Evolutionary conservation across 37 sponge, comb jelly and placozoan species (phyloP), one percentile per base, ranked within the genome.

Genomic region (Crambe crambe): DNA sequence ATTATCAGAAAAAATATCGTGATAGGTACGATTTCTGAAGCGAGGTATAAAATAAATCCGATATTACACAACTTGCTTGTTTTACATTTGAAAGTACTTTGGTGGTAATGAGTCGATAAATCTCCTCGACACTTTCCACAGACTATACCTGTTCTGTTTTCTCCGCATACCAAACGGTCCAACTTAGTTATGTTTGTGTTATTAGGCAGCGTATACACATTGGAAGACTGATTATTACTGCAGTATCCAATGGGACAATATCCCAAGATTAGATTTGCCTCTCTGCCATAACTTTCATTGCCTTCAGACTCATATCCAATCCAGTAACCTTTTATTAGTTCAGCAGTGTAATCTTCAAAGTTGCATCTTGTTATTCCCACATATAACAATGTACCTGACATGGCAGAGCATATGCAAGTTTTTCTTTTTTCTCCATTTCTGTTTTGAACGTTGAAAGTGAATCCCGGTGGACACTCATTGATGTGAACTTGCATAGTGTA

Each of bases 21-120:
- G 0, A 85, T 34, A 34, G 86, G 86, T 0, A 85, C 27, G 15
- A 85, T 27, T 68, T 85, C 86, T 29, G 67, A 42, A 9, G 72
- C 30, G 9, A 85, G 70, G 79, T 85, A 85, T 0, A 85, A 61
- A 15, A 78, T 34, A 60, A 70, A 78, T n/a, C 86, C 86, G 0
- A 57, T 61, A 2, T 30, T 32, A 42, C 86, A 85, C 21, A 34
- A 22, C 1, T 70, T 10, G 1, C 65, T 39, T 0, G 6, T 3
- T 0, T 10, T 15, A 72, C 86, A 85, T 4, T 29, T 21, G 2
- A 63, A 85, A 17, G 36, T 9, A 8, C 18, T 37, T 42, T 37
- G 58, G 67, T 85, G 73, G 39, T 44, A 85, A 34, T 58, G 42
- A 2, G 42, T 78, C n/a, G 79, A 72, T 54, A 40, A 30, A 30